phyloP scores from a whole-genome alignment of 2,113 vertebrate species.

The Amblyopsis rosae region DNA sequence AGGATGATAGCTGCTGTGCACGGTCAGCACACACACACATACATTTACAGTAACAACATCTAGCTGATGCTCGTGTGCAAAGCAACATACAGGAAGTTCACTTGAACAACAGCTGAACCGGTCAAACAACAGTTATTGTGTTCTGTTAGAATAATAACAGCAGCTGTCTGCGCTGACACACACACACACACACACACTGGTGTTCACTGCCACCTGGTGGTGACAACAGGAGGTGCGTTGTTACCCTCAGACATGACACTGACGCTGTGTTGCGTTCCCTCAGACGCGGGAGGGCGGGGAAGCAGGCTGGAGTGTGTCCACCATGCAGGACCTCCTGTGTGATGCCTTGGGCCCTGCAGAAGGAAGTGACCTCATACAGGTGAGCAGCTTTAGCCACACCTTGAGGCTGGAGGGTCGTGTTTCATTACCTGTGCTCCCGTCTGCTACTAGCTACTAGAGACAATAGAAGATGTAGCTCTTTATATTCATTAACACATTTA shows the following conservation, averaged over 20 bases:
- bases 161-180: background rate
- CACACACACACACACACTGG: background rate
- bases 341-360: slow-evolving; percentile 57
- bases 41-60: background rate
- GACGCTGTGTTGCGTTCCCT: background rate
- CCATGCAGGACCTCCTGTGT: slow-evolving; percentile 56
- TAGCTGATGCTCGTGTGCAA: slow-evolving; percentile 7
- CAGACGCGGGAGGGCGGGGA: background rate
- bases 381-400: slow-evolving; percentile 51
- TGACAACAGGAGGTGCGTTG: slow-evolving; percentile 53
- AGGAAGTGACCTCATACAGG: slow-evolving; percentile 54
- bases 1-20: slow-evolving; percentile 41
- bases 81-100: too few species aligned
- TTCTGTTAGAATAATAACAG: too few species aligned
- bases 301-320: slow-evolving; percentile 5
- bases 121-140: too few species aligned
- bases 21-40: slow-evolving; percentile 23
- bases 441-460: background rate
- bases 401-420: background rate
- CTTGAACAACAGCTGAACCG: too few species aligned
- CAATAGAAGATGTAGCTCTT: too few species aligned
- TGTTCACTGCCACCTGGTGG: background rate
- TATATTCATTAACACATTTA: too few species aligned
- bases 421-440: background rate
- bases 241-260: slow-evolving; percentile 36